Evolutionary conservation across 2,797 vertebrate species (phyloP).

Genomic region (Passerculus sandwichensis): DNA sequence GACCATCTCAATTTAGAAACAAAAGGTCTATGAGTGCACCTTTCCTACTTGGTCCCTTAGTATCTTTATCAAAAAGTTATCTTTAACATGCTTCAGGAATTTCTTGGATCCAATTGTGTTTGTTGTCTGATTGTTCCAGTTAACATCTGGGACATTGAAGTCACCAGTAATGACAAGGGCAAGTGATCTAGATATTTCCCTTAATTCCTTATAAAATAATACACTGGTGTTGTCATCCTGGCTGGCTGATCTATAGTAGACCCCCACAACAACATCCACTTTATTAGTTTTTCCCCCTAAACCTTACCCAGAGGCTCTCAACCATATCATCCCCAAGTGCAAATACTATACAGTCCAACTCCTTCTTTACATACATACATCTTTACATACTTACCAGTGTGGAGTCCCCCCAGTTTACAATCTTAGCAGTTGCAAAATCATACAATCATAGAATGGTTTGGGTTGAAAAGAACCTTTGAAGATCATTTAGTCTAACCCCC

Average conservation of each 20-base stretch:
- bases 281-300: not conserved
- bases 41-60: no score
- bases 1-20: no score
- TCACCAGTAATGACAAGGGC: not conserved
- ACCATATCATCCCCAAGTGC: not conserved
- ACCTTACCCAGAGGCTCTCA: not conserved
- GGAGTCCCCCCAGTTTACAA: not conserved
- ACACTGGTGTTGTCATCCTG: not conserved
- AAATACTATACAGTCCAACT: not conserved
- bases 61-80: no score
- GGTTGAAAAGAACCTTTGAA: no score
- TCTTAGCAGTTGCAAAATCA: not conserved
- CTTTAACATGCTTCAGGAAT: not conserved
- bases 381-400: not conserved
- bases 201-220: not conserved
- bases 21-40: no score
- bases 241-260: not conserved
- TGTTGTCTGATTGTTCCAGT: not conserved
- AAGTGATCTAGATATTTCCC: not conserved
- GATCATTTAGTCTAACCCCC: no score
- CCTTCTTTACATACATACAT: not conserved
- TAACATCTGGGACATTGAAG: not conserved
- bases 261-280: not conserved
- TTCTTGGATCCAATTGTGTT: not conserved
- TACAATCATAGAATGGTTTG: not conserved